Conservation (phyloP, 2,888 invertebrate genomes). For the Celastrina argiolus region DNA sequence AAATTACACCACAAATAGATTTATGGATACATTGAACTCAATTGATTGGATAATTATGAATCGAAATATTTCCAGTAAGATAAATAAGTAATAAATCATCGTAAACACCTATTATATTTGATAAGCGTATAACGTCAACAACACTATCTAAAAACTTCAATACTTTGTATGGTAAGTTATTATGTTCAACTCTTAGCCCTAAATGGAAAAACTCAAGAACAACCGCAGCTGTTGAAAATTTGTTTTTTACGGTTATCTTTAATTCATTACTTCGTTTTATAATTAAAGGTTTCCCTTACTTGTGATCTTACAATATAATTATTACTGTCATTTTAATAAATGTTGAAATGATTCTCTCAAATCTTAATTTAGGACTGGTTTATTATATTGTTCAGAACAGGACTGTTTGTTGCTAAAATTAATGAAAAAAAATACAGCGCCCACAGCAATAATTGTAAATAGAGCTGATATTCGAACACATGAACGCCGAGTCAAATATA, state of each 20-base stretch:
- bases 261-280: not conserved
- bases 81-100: slow-evolving; percentile 17
- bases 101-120: not conserved
- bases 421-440: too few species aligned
- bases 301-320: too few species aligned
- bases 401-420: too few species aligned
- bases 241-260: not conserved
- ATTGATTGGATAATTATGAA: slow-evolving; percentile 17
- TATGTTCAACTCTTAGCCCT: not conserved
- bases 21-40: slow-evolving; percentile 14
- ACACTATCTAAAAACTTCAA: not conserved
- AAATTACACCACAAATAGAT: slow-evolving; percentile 21
- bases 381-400: too few species aligned
- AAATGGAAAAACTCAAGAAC: not conserved
- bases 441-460: too few species aligned
- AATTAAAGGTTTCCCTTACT: too few species aligned
- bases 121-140: slow-evolving; percentile 16
- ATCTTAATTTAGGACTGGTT: too few species aligned
- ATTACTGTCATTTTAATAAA: too few species aligned
- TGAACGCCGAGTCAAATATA: too few species aligned
- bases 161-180: not conserved
- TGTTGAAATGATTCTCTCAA: too few species aligned
- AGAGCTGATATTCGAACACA: too few species aligned
- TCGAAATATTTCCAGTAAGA: slow-evolving; percentile 14
- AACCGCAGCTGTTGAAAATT: not conserved